Percentiles rank a stretch among this genome's conserved stretches.
These are phyloP conservation scores for Molossus molossus DNA, from an alignment of 2,797 vertebrate species.

Conservation along the genomic window DNA sequence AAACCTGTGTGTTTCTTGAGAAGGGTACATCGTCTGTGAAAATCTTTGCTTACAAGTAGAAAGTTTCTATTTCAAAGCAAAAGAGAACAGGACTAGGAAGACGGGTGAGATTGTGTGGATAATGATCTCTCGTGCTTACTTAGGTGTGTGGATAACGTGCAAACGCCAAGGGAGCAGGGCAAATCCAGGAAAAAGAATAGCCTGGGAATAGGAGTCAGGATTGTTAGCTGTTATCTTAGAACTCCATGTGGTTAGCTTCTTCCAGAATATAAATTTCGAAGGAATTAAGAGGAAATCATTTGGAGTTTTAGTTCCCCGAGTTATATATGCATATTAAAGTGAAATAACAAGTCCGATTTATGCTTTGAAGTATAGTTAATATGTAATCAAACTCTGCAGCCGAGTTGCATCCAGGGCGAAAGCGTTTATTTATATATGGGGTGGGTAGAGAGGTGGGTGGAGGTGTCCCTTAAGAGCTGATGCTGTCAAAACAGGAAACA, in stretches of 20 bases:
- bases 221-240: not conserved
- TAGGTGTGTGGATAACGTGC: not conserved
- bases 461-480: not conserved
- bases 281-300: conserved; percentile 34
- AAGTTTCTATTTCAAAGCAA: conserved; percentile 43
- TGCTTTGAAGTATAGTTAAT: conserved; percentile 71
- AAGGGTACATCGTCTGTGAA: not conserved
- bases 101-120: not conserved
- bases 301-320: conserved; percentile 38
- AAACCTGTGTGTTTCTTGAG: not conserved
- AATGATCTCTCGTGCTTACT: not conserved
- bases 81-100: not conserved
- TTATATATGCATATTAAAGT: not conserved
- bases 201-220: conserved; percentile 24
- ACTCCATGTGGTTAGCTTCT: conserved; percentile 32
- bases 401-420: not conserved
- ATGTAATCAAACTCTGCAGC: conserved; percentile 1
- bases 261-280: not conserved
- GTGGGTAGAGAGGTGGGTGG: conserved; percentile 38
- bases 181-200: not conserved
- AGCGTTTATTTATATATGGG: not conserved
- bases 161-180: not conserved
- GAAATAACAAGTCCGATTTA: conserved; percentile 13
- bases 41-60: not conserved
- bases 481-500: conserved; percentile 68